Base-by-base conservation (phyloP, 2,113 vertebrate genomes). In the Clarias gariepinus region DNA sequence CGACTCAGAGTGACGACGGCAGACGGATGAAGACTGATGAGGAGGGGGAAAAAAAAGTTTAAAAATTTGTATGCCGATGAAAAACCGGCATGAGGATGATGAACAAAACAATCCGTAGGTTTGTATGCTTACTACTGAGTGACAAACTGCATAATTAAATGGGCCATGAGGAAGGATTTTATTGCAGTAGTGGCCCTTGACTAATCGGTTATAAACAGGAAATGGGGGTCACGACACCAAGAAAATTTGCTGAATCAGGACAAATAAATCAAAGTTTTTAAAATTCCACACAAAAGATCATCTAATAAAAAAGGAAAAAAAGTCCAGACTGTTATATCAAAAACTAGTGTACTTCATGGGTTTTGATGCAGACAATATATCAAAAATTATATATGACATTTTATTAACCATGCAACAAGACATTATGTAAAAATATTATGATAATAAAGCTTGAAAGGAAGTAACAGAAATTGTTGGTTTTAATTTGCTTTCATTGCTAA, bases 11-110 rank as follows among this genome's bases (percentile, higher is more conserved):
- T 23, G 47, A 86, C 33, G 3, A 81, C 33, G 69, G 55, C 69
- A 81, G 33, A 81, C 86, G 90, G 85, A 91, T 69, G 16, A 69
- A 87, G 33, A 88, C 71, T 58, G 77, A 82, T 12, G 28, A 36
- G 71, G 25, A 61, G 41, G 47, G 41, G 41, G 41, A 47, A 47
- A 47, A 47, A 47, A 47, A 47, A 47, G 47, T 47, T 47, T 7
- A 47, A 21, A 64, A 87, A 81, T 73, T 64, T 69, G 41, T 61
- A 82, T 41, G 23, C 23, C 3, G 41, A 78, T 77, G 52, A 69
- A 6, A 30, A 82, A 33, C 33, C 69, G 63, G 64, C 36, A 33
- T 19, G 23, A 28, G 53, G 21, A 55, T 21, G 47, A 52, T 7
- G 36, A 64, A 64, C 36, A 55, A 53, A 64, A 52, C 57, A 41